Base-by-base conservation (phyloP, 1,140 invertebrate genomes). In the Ditylenchus dipsaci region DNA sequence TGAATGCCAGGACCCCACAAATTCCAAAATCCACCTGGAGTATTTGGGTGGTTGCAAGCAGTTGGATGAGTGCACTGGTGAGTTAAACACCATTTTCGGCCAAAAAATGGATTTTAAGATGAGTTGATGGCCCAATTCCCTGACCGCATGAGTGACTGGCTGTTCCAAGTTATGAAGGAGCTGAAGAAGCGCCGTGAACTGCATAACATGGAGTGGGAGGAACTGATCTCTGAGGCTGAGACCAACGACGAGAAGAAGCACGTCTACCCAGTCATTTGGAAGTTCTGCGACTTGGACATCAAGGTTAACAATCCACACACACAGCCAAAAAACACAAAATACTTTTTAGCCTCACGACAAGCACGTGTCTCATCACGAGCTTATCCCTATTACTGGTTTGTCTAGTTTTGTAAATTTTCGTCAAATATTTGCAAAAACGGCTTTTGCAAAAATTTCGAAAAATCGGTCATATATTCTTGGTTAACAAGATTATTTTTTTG, bases 131-230 rank as follows among this genome's bases (percentile, higher is more conserved):
- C 88, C 23, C 87, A 84, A 53, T 83, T 83, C 71, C 82, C 82
- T 21, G 72, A 92, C 26, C 88, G 93, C 75, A 95, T 95, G 92
- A 88, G 91, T 49, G 93, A 95, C 78, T 95, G 93, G 93, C 87
- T 95, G 8, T 95, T 93, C 87, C 93, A 93, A 86, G 90, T 95
- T 38, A 84, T 83, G 82, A 88, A 91, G 68, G 92, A 95, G 85
- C 86, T 95, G 83, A 92, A 93, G 61, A 91, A 93, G 81, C 87
- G 91, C 74, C 86, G 90, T 78, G 91, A 93, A 84, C 85, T 95
- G 1, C 88, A 89, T n/a, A 87, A 89, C 7, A 88, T 92, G 80
- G 93, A 90, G 80, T 85, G 80, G 80, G 81, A 91, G 80, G 87
- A 89, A 83, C 89, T 94, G 89, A 71, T 83, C 29, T 43, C 77